These are phyloP conservation scores for Calameuta pallipes DNA, from an alignment of 2,888 invertebrate genomes.

Conservation along the genomic window DNA sequence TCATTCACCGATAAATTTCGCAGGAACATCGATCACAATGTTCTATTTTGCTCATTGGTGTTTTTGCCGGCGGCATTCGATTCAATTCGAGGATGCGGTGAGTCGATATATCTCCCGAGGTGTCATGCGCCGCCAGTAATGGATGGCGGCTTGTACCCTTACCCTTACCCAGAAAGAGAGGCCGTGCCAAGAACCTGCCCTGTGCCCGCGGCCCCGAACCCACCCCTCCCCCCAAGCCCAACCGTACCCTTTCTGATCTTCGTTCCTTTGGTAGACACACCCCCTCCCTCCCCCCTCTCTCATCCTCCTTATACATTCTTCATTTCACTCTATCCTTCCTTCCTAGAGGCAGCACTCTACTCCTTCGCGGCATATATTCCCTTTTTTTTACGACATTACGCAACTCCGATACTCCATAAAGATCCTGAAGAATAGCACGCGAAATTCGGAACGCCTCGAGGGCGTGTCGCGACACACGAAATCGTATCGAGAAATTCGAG, in stretches of 20 bases:
- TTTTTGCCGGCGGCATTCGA: constrained; percentile 64
- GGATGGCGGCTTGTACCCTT: constrained; percentile 63
- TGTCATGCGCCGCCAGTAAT: constrained; percentile 63
- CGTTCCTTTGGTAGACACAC: not conserved
- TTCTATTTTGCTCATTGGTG: constrained; percentile 66
- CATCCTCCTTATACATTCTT: not conserved
- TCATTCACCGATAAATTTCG: constrained; percentile 64
- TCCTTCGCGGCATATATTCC: not conserved
- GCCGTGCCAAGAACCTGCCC: constrained; percentile 59
- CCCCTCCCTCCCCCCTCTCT: constrained; percentile 4
- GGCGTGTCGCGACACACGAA: constrained; percentile 19
- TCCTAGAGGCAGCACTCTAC: constrained; percentile 2
- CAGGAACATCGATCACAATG: constrained; percentile 62
- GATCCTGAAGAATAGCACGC: constrained; percentile 27
- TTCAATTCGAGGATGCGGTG: constrained; percentile 65
- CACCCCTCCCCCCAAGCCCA: constrained; percentile 37
- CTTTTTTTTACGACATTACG: constrained; percentile 36
- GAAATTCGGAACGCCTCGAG: constrained; percentile 24
- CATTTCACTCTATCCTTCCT: not conserved
- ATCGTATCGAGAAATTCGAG: too few species aligned
- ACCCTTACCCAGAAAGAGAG: constrained; percentile 59
- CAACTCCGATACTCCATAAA: constrained; percentile 40
- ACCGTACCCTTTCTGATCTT: not conserved
- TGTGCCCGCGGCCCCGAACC: constrained; percentile 25
- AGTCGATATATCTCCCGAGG: constrained; percentile 63